Base-by-base conservation (phyloP, 2,113 vertebrate species). In the Lepus timidus region DNA sequence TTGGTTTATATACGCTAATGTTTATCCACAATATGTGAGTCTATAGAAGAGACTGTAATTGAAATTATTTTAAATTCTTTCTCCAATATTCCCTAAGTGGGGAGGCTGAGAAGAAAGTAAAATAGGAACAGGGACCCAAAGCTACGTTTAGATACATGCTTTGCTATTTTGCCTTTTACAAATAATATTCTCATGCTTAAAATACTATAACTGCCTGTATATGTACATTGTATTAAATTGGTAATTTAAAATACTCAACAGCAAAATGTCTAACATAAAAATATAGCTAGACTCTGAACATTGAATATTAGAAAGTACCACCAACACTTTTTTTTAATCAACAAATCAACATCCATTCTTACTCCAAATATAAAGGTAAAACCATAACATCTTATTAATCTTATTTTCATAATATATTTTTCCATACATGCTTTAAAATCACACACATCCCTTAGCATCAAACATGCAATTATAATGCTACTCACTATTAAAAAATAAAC, bases 241-340 rank as follows among this genome's bases (percentile, higher is more conserved):
- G 31, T 88, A 51, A 95, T 58, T 89, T 91, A 75, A 85, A 96
- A 84, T 68, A 96, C 94, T 55, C 39, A 75, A 75, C 94, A 87
- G 44, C 31, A 95, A 88, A 68, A 62, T 61, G 14, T 65, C 22
- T 62, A 78, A 83, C 39, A 39, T 87, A 84, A 90, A 93, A 65
- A 88, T 27, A 16, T 36, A 78, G 49, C 61, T n/a, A 20, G 82
- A 58, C 14, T 65, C 23, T 58, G 27, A 90, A 88, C 20, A 90
- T 81, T 75, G 31, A 93, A 4, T 76, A 62, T 31, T 70, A 85
- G 25, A 79, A 90, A 92, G 83, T 67, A 85, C 33, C 51, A 88
- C 4, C 6, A 82, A 64, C 1, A n/a, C 25, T 81, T 97, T 85
- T 81, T n/a, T 25, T 12, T 23, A 51, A 71, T 14, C 14, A 58